phyloP scores from a whole-genome alignment of 2,888 invertebrate genomes.

The Galeopsomyia nigrocyanea region DNA sequence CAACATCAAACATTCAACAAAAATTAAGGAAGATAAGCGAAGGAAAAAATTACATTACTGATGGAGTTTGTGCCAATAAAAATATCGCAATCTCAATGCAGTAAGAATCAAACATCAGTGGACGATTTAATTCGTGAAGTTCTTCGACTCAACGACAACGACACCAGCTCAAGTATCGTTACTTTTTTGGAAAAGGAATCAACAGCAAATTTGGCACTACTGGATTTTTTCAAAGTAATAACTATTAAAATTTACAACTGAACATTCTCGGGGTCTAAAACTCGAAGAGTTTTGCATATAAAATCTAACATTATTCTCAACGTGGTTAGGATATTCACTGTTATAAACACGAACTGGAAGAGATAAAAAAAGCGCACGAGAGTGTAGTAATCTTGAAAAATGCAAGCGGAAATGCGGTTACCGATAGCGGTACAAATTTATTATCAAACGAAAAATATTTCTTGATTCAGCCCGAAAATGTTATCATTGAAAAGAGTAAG shows the following conservation, averaged over 20 bases:
- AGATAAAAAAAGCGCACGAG: constrained; percentile 23
- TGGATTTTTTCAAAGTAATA: constrained; percentile 29
- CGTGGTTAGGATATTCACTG: constrained; percentile 23
- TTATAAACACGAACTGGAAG: constrained; percentile 11
- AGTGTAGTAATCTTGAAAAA: background rate
- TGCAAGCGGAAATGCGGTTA: background rate
- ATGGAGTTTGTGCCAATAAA: constrained; percentile 11
- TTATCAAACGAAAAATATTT: background rate
- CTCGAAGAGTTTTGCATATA: background rate
- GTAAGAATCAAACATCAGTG: constrained; percentile 8
- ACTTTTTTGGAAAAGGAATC: no score
- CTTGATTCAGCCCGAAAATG: constrained; percentile 4
- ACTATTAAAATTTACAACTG: background rate
- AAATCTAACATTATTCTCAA: background rate
- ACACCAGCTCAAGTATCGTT: no score
- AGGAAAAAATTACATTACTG: background rate
- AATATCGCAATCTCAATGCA: constrained; percentile 2
- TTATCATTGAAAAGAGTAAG: constrained; percentile 21
- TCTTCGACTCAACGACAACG: background rate
- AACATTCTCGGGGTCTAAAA: no score
- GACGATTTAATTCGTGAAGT: constrained; percentile 11
- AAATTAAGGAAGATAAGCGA: constrained; percentile 21
- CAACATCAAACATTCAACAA: background rate
- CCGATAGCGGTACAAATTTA: background rate
- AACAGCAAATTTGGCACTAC: constrained; percentile 3